Conservation (phyloP, 2,113 vertebrate species). For the Gymnarchus niloticus region DNA sequence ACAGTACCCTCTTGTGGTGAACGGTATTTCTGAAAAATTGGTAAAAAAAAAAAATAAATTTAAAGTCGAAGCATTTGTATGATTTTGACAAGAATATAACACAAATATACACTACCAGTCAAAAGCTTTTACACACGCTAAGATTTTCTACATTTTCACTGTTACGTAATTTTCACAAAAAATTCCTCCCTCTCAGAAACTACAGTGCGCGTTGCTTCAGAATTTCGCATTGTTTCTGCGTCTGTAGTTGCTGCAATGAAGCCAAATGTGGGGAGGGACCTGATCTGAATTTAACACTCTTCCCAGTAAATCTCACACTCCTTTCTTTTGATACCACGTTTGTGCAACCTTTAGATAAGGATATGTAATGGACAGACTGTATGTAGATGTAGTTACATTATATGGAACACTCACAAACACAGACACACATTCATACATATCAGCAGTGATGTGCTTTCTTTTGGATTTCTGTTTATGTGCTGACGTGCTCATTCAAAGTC, state of each 20-base stretch:
- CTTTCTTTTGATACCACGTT: background rate
- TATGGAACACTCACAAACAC: too few species aligned
- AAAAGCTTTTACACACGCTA: too few species aligned
- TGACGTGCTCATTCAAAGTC: background rate
- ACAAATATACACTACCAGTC: background rate
- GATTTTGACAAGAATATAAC: background rate
- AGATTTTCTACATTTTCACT: too few species aligned
- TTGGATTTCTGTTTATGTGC: too few species aligned
- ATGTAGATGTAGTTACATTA: too few species aligned
- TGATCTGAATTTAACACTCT: background rate
- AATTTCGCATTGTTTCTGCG: too few species aligned
- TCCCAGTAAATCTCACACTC: background rate
- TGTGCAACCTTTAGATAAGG: background rate
- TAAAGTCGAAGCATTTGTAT: background rate
- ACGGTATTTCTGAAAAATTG: background rate
- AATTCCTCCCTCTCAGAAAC: too few species aligned
- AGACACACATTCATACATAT: too few species aligned
- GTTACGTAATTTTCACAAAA: too few species aligned
- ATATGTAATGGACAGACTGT: too few species aligned
- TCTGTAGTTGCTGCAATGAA: too few species aligned
- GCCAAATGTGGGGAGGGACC: background rate
- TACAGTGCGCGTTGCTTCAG: too few species aligned
- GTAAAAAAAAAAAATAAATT: background rate
- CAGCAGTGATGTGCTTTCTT: background rate
- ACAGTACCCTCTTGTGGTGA: constrained; percentile 21